These are phyloP conservation scores for Microcebus tavaratra DNA, from an alignment of 2,113 vertebrate species.

Conservation along the genomic window DNA sequence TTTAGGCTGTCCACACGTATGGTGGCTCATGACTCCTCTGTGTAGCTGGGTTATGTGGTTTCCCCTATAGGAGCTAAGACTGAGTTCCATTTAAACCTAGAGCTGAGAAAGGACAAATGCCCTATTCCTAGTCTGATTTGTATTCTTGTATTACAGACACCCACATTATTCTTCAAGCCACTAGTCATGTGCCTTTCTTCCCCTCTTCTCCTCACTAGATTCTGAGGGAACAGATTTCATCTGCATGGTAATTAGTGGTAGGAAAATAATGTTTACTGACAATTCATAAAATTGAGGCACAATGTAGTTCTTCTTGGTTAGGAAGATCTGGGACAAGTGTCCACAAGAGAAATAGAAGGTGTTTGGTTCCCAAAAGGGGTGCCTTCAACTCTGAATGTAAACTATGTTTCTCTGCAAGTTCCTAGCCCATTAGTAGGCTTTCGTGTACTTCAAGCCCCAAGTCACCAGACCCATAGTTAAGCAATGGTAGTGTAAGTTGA, in stretches of 20 bases:
- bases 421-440: fast-evolving
- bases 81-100: neutral
- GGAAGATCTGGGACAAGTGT: neutral
- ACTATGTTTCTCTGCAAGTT: neutral
- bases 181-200: neutral
- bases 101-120: neutral
- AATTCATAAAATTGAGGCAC: neutral
- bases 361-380: neutral
- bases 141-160: neutral
- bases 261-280: neutral
- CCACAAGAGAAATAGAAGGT: neutral
- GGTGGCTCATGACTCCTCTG: neutral
- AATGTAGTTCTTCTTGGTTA: neutral
- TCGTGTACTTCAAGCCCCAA: fast-evolving
- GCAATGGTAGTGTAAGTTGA: neutral
- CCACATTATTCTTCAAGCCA: neutral
- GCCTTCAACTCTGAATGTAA: neutral
- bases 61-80: neutral
- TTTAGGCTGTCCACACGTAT: fast-evolving
- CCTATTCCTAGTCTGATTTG: neutral
- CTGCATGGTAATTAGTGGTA: fast-evolving
- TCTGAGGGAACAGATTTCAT: neutral
- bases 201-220: neutral
- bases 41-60: neutral
- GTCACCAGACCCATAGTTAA: neutral